Conservation (phyloP, 2,797 vertebrate species). For the Lutjanus argentimaculatus region DNA sequence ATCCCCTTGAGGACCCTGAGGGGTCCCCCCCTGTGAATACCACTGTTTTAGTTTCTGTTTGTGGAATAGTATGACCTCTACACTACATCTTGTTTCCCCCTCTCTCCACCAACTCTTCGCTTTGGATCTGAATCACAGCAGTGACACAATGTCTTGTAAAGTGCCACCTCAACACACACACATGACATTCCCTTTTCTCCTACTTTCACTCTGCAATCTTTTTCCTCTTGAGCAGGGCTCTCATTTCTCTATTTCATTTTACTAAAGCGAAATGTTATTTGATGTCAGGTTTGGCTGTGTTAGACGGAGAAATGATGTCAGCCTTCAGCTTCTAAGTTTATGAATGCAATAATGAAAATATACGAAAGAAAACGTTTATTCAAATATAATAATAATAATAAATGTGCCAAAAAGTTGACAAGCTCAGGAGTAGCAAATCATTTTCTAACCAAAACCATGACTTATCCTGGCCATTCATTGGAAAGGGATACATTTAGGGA, state of each 20-base stretch:
- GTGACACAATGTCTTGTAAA: constrained; percentile 5
- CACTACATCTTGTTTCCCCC: background rate
- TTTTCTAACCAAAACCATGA: background rate
- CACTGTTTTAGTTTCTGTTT: constrained; percentile 35
- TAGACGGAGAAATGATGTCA: constrained; percentile 3
- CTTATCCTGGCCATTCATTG: background rate
- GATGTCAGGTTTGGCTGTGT: constrained; percentile 14
- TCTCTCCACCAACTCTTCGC: background rate
- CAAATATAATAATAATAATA: background rate
- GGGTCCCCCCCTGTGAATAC: background rate
- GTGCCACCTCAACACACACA: background rate
- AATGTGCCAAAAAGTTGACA: background rate
- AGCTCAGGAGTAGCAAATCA: background rate
- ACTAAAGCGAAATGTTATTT: background rate
- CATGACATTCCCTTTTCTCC: constrained; percentile 19
- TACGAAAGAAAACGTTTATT: background rate
- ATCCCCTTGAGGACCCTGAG: constrained; percentile 38
- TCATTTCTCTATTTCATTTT: constrained; percentile 63
- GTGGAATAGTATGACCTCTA: constrained; percentile 22
- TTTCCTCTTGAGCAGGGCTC: constrained; percentile 15
- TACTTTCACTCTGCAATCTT: constrained; percentile 10
- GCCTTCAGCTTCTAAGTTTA: constrained; percentile 21
- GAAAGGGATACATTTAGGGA: background rate
- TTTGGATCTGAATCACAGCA: constrained; percentile 41
- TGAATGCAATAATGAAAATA: constrained; percentile 1